Evolutionary conservation across 92 coral and sea anemone genomes (phyloP), one percentile per base, ranked within the genome.

Genomic region (Diadumene lineata): DNA sequence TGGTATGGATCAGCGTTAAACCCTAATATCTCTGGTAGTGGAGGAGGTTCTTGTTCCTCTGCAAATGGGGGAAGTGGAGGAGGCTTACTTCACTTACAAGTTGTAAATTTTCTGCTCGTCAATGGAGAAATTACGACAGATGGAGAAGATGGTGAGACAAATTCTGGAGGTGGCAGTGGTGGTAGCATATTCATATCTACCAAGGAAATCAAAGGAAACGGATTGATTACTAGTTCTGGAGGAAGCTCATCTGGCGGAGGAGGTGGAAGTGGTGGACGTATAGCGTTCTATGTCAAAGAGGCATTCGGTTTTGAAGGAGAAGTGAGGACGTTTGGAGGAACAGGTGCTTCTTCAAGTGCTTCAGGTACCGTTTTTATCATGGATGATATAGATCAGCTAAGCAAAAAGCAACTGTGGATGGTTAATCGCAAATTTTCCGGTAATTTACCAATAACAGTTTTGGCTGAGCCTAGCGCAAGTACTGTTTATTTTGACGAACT

Each of bases 181-280:
- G 90, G 90, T 0, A 76, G 70, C 60, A 57, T 86, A 56, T 81
- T 77, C 80, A 61, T 86, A 58, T 48, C 66, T 16, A 69, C 81
- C n/a, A 50, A 43, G 29, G 78, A 72, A 56, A 44, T 86, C 0
- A 38, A 28, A 28, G 90, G 90, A 7, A 83, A 76, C 31, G 90
- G 90, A 23, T 7, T 81, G 1, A 64, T 86, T 22, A 70, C 66
- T 11, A 50, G 83, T 19, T 75, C 81, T 26, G 90, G 90, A 50
- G 90, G 90, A 18, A 81, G 64, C 55, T 85, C 86, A 21, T 28
- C 77, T 50, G 78, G 90, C 16, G 87, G 87, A 7, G 81, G 81
- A 31, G 85, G 90, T 9, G 90, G 90, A 27, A 86, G 90, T 60
- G 90, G 90, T 25, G 90, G 90, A 28, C 67, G 90, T 43, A 76